Conservation (phyloP, 2,113 vertebrate genomes). For the Hippocampus zosterae region DNA sequence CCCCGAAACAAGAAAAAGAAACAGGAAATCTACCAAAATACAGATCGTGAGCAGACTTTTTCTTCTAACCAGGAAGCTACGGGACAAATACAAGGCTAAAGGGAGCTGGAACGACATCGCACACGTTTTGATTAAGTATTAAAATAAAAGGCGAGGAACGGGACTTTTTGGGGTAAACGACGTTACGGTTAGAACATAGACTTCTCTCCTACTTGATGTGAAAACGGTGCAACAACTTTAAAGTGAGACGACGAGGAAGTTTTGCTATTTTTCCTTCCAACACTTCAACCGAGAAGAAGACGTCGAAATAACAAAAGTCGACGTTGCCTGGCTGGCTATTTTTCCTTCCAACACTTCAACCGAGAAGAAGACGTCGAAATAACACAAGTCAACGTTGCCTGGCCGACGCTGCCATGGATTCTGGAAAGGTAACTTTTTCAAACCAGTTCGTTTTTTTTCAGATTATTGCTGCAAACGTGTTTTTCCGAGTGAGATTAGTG, state of each 20-base stretch:
- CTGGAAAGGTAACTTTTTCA: slow-evolving; percentile 48
- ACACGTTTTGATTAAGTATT: neutral
- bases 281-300: slow-evolving; percentile 14
- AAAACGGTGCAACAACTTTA: neutral
- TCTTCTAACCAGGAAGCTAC: neutral
- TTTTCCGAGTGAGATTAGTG: neutral
- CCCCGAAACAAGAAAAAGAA: neutral
- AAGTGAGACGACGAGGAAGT: neutral
- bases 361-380: slow-evolving; percentile 13
- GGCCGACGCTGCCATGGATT: slow-evolving; percentile 42
- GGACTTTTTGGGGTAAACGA: neutral
- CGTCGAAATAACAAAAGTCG: neutral
- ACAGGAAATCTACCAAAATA: neutral
- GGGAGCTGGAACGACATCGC: neutral
- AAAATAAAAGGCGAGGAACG: neutral
- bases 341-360: slow-evolving; percentile 2
- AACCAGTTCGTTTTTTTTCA: slow-evolving; percentile 3
- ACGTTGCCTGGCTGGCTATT: neutral
- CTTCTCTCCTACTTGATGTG: neutral
- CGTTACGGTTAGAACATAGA: neutral
- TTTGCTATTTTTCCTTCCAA: neutral
- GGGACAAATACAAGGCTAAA: neutral
- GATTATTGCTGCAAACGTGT: neutral
- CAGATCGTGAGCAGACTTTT: slow-evolving; percentile 2
- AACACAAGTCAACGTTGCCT: neutral